Evolutionary conservation across 2,113 vertebrate species (phyloP).

Genomic region (Aptenodytes forsteri): DNA sequence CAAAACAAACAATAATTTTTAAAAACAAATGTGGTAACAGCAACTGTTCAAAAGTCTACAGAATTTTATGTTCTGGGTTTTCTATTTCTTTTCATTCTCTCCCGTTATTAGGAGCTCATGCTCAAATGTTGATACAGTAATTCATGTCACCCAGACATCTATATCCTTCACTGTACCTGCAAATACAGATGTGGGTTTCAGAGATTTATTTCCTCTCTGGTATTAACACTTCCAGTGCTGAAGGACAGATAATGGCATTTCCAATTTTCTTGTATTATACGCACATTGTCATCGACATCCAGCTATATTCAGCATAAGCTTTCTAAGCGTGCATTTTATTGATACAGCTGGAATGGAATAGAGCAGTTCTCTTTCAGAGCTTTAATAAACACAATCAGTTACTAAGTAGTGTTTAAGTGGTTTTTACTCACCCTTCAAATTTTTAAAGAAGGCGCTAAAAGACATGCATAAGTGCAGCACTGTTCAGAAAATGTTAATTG

Average conservation of each 20-base stretch:
- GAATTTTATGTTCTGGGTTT: background rate
- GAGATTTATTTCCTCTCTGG: background rate
- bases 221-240: background rate
- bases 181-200: conserved; percentile 12
- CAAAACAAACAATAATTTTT: background rate
- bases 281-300: background rate
- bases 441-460: background rate
- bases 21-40: background rate
- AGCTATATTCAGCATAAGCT: background rate
- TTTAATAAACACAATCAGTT: background rate
- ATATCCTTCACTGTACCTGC: background rate
- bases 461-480: background rate
- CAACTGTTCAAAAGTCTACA: background rate
- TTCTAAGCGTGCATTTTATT: background rate
- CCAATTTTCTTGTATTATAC: background rate
- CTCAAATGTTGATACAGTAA: background rate
- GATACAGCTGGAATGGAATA: background rate
- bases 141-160: background rate
- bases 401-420: background rate
- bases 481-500: background rate
- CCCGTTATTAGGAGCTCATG: background rate
- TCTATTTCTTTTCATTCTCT: background rate
- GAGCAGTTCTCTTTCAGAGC: background rate
- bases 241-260: background rate
- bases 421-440: background rate